Evolutionary conservation across 2,888 invertebrate genomes (phyloP).

Genomic region (Pasiphila rectangulata): DNA sequence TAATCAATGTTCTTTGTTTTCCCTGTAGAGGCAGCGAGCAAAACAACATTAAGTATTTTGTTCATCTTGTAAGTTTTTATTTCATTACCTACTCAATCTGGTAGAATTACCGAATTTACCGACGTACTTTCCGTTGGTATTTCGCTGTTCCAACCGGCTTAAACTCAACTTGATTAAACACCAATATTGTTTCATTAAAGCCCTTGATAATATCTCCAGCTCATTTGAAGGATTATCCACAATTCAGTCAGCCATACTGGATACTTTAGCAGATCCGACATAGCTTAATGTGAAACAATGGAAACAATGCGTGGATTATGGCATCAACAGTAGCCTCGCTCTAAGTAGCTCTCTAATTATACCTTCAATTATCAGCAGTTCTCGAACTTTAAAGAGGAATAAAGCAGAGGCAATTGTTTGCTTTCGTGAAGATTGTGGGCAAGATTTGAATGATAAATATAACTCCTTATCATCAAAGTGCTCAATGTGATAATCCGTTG

Average conservation of each 20-base stretch:
- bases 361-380: slow-evolving; percentile 24
- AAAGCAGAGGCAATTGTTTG: too few relatives aligned
- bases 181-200: slow-evolving; percentile 17
- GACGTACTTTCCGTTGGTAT: slow-evolving; percentile 2
- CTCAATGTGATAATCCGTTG: too few relatives aligned
- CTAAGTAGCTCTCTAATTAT: slow-evolving; percentile 28
- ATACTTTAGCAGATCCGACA: slow-evolving; percentile 13
- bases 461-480: too few relatives aligned
- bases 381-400: slow-evolving; percentile 7
- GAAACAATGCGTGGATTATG: slow-evolving; percentile 41
- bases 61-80: too few relatives aligned
- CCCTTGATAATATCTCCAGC: slow-evolving; percentile 15
- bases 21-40: too few relatives aligned
- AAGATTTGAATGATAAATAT: too few relatives aligned
- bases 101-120: too few relatives aligned
- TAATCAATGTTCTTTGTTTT: too few relatives aligned
- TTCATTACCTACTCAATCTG: too few relatives aligned
- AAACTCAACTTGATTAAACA: slow-evolving; percentile 1
- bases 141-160: too few relatives aligned
- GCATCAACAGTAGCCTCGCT: slow-evolving; percentile 28
- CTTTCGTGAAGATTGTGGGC: too few relatives aligned
- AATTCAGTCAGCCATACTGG: slow-evolving; percentile 15
- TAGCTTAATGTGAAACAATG: slow-evolving; percentile 36
- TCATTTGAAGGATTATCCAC: slow-evolving; percentile 29
- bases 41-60: too few relatives aligned